phyloP scores from a whole-genome alignment of 1,140 invertebrate species.

The Zophobas atratus region DNA sequence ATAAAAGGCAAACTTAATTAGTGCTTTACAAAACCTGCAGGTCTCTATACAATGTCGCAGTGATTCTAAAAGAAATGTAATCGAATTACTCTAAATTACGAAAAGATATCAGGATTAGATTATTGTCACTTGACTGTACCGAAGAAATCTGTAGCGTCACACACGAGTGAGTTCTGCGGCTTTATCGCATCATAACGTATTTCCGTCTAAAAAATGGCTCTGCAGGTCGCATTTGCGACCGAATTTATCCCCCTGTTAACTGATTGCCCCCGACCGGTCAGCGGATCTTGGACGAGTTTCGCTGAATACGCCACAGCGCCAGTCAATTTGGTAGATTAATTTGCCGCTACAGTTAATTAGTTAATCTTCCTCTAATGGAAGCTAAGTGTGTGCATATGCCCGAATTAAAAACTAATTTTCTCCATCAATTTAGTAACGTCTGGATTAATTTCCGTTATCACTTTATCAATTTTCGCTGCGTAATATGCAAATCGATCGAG shows the following conservation, averaged over 20 bases:
- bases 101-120: too few relatives aligned
- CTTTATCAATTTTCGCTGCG: constrained; percentile 47
- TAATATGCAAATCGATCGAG: constrained; percentile 47
- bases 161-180: too few relatives aligned
- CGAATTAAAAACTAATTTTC: constrained; percentile 48
- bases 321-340: constrained; percentile 44
- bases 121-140: too few relatives aligned
- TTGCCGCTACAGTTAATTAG: constrained; percentile 49
- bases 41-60: too few relatives aligned
- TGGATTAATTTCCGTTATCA: constrained; percentile 48
- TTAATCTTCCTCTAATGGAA: constrained; percentile 49
- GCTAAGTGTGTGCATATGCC: constrained; percentile 46
- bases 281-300: constrained; percentile 1
- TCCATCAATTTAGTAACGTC: constrained; percentile 47
- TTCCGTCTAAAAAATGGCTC: too few relatives aligned
- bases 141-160: too few relatives aligned
- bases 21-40: too few relatives aligned
- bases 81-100: too few relatives aligned
- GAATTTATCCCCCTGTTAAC: background rate
- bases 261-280: constrained; percentile 4
- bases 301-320: constrained; percentile 9
- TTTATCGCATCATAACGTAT: too few relatives aligned
- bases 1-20: too few relatives aligned
- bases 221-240: background rate
- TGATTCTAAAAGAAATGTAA: too few relatives aligned